phyloP scores from a whole-genome alignment of 2,797 vertebrate genomes.

The Nyctalus aviator region DNA sequence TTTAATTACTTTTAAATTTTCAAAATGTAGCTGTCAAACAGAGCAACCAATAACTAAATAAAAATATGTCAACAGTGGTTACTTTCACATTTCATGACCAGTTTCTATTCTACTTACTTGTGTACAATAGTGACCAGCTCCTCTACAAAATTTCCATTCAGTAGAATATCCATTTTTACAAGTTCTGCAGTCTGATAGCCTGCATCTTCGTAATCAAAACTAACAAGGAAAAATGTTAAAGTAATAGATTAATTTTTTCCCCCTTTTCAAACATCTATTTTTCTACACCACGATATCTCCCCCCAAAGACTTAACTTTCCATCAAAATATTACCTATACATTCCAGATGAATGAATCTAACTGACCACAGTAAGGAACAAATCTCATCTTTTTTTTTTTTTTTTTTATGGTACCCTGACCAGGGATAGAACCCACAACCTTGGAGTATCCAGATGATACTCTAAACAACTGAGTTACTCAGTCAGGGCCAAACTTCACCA shows the following conservation, averaged over 20 bases:
- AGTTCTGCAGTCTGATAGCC: conserved; percentile 95
- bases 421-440: no score
- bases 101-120: conserved; percentile 87
- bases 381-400: background rate
- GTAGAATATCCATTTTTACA: conserved; percentile 95
- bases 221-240: conserved; percentile 75
- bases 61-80: conserved; percentile 1
- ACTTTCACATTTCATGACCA: background rate
- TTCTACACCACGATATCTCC: background rate
- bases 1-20: conserved; percentile 25
- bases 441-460: no score
- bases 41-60: background rate
- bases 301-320: background rate
- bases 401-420: no score
- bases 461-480: no score
- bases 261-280: conserved; percentile 27
- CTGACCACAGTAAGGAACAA: background rate
- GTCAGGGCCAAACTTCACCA: background rate
- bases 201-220: conserved; percentile 98
- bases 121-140: conserved; percentile 94
- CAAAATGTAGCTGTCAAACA: background rate
- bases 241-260: background rate
- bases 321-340: background rate
- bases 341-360: background rate
- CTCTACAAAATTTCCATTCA: conserved; percentile 95